Percentiles rank a stretch among this genome's conserved stretches.
Evolutionary conservation across 2,113 vertebrate genomes (phyloP).

Genomic region (Tyrannus savana): DNA sequence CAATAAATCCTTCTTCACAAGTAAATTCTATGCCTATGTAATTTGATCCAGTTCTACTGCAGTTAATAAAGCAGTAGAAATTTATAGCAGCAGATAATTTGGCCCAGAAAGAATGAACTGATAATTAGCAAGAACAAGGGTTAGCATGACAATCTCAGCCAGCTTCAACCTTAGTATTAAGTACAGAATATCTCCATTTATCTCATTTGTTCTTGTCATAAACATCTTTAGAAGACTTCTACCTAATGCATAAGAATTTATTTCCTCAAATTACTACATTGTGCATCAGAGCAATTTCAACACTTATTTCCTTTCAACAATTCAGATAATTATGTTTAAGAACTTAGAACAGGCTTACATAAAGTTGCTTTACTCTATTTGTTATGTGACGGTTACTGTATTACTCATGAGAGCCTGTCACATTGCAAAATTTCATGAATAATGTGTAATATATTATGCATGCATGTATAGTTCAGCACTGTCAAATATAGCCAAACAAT

Average conservation of each 20-base stretch:
- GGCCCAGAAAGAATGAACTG: background rate
- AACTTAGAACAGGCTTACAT: conserved; percentile 45
- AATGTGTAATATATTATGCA: conserved; percentile 58
- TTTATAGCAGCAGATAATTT: background rate
- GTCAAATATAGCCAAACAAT: conserved; percentile 64
- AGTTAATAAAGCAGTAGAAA: background rate
- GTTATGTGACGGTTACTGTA: conserved; percentile 30
- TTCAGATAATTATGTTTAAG: conserved; percentile 57
- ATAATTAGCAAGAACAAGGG: background rate
- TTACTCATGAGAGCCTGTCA: conserved; percentile 37
- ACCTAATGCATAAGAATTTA: conserved; percentile 3
- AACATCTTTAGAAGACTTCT: background rate
- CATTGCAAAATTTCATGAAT: conserved; percentile 46
- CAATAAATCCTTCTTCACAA: background rate
- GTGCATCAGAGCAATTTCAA: conserved; percentile 25
- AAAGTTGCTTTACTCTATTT: conserved; percentile 1
- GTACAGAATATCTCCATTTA: conserved; percentile 11
- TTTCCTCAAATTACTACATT: background rate
- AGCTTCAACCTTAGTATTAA: background rate
- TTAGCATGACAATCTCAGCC: background rate
- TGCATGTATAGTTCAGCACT: conserved; percentile 44
- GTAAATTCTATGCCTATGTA: background rate
- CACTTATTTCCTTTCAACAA: conserved; percentile 49
- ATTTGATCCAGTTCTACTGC: background rate
- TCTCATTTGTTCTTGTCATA: conserved; percentile 23